A percentile compares a stretch with the other conserved stretches of the same genome.
phyloP scores from a whole-genome alignment of 2,113 vertebrate species.

The Nibea albiflora region DNA sequence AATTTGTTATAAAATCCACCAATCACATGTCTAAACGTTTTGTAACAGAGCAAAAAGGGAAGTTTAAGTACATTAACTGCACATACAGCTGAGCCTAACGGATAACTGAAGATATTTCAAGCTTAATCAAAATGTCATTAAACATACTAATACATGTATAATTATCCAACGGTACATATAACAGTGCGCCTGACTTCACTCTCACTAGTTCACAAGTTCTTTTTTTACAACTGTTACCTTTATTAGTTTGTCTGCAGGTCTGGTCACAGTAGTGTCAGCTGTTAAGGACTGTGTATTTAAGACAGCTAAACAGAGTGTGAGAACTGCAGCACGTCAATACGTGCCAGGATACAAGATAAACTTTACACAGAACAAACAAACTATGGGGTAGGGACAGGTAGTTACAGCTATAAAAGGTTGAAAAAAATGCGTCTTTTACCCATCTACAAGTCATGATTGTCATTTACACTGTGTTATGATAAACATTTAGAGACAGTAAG shows the following conservation, averaged over 20 bases:
- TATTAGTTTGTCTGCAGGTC: neutral
- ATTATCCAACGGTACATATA: neutral
- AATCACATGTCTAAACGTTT: neutral
- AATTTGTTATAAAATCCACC: neutral
- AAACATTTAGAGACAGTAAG: neutral
- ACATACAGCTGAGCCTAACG: neutral
- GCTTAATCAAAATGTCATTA: neutral
- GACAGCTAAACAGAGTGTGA: neutral
- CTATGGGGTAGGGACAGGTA: no score
- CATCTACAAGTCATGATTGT: neutral
- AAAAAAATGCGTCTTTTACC: neutral
- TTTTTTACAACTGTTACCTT: neutral
- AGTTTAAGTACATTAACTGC: neutral
- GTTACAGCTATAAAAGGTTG: neutral
- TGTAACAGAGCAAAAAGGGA: slow-evolving; percentile 31
- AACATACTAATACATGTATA: neutral
- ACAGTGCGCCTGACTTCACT: neutral
- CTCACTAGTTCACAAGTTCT: neutral
- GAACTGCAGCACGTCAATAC: neutral
- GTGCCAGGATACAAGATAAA: neutral
- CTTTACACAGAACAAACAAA: neutral
- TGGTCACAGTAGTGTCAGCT: neutral
- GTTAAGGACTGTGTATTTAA: neutral
- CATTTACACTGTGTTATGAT: neutral
- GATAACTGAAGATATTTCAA: neutral